Conservation (phyloP, 2,113 vertebrate genomes). For the Salvelinus alpinus region DNA sequence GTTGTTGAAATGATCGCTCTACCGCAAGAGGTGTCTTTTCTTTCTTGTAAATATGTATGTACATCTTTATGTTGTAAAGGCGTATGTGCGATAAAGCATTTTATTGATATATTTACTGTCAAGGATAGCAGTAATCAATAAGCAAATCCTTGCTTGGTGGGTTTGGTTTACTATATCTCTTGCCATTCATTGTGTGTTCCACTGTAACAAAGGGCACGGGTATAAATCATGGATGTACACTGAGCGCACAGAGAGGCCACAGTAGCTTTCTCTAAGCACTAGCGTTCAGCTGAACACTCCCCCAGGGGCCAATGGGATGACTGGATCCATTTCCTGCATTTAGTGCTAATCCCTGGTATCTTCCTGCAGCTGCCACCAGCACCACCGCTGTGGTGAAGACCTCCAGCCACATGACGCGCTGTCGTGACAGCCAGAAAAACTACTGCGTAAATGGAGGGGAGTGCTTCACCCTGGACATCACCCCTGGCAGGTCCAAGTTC, state of each 20-base stretch:
- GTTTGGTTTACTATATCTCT: background rate
- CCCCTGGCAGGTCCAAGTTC: constrained; percentile 84
- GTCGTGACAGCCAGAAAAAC: constrained; percentile 87
- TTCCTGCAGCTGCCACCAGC: constrained; percentile 76
- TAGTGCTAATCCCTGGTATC: constrained; percentile 26
- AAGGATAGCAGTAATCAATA: background rate
- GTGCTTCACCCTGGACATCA: constrained; percentile 93
- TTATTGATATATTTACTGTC: background rate
- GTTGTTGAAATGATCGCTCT: background rate
- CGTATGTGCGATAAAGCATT: background rate
- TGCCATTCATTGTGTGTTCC: background rate
- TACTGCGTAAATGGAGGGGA: constrained; percentile 97
- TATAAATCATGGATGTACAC: background rate
- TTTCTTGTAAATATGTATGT: background rate
- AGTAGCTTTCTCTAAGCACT: background rate
- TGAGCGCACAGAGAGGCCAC: background rate
- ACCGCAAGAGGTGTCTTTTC: background rate
- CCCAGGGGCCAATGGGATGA: background rate
- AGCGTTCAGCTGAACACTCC: background rate
- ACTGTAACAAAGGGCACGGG: background rate
- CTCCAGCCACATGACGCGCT: constrained; percentile 89
- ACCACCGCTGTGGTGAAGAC: constrained; percentile 88
- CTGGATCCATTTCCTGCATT: background rate
- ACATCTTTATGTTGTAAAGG: background rate
- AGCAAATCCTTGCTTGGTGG: background rate